These are phyloP conservation scores for Epinephelus awoara DNA, from an alignment of 2,797 vertebrate species.

Conservation along the genomic window DNA sequence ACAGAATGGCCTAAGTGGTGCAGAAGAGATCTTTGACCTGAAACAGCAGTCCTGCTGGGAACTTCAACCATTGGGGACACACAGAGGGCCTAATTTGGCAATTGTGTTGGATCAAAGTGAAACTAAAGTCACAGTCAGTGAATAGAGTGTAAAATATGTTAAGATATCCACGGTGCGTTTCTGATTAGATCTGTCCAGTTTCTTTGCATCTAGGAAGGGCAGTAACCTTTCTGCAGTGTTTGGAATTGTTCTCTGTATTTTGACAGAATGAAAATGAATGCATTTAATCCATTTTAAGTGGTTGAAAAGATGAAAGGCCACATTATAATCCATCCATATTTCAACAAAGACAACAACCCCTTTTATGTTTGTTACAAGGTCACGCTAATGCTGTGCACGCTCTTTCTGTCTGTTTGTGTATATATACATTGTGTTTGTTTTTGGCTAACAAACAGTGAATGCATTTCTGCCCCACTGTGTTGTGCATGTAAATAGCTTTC, in stretches of 20 bases:
- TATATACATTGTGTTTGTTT: slow-evolving; percentile 52
- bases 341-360: slow-evolving; percentile 41
- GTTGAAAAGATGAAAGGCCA: slow-evolving; percentile 52
- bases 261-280: slow-evolving; percentile 11
- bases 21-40: slow-evolving; percentile 75
- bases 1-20: slow-evolving; percentile 70
- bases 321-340: slow-evolving; percentile 55
- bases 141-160: neutral
- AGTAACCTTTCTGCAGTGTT: neutral
- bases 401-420: slow-evolving; percentile 29
- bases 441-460: slow-evolving; percentile 48
- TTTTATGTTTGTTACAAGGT: slow-evolving; percentile 60
- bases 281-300: slow-evolving; percentile 37
- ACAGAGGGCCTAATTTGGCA: slow-evolving; percentile 24
- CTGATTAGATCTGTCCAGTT: slow-evolving; percentile 2
- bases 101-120: slow-evolving; percentile 37
- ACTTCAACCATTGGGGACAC: slow-evolving; percentile 31
- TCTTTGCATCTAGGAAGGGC: neutral
- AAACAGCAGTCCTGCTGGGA: slow-evolving; percentile 52
- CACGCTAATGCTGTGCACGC: slow-evolving; percentile 40
- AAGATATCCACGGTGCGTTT: neutral
- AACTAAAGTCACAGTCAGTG: slow-evolving; percentile 19
- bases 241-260: neutral
- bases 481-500: slow-evolving; percentile 55
- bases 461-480: slow-evolving; percentile 34